Evolutionary conservation across 2,797 vertebrate species (phyloP).

Genomic region (Lophotriccus pileatus): DNA sequence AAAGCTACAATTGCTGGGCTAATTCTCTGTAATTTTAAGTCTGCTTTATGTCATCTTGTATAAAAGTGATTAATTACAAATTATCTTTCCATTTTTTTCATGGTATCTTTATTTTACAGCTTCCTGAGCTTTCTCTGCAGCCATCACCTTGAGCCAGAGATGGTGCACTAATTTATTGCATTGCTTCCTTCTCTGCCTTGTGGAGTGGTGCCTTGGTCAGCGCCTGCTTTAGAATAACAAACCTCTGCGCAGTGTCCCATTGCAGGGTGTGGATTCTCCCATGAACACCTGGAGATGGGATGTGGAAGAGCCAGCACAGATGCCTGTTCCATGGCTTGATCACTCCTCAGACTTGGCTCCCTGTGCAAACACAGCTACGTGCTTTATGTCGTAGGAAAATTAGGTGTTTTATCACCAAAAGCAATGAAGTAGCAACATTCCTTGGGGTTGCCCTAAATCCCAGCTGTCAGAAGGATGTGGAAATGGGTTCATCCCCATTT

Average conservation of each 20-base stretch:
- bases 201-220: neutral
- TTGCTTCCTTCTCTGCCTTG: neutral
- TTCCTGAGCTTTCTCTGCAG: neutral
- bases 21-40: neutral
- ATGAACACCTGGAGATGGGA: neutral
- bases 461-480: neutral
- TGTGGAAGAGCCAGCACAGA: neutral
- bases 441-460: neutral
- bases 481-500: neutral
- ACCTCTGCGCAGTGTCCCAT: neutral
- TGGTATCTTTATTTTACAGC: neutral
- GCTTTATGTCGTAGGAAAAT: neutral
- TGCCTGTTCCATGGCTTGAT: neutral
- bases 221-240: neutral
- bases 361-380: neutral
- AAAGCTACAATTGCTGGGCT: neutral
- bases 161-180: neutral
- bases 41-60: neutral
- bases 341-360: neutral
- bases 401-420: neutral
- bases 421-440: neutral
- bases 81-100: neutral
- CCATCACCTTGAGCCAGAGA: neutral
- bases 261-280: neutral
- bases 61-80: conserved; percentile 31